A percentile compares a stretch with the other conserved stretches of the same genome.
Evolutionary conservation across 2,888 invertebrate genomes (phyloP).

Genomic region (Sarcophaga subvicina): DNA sequence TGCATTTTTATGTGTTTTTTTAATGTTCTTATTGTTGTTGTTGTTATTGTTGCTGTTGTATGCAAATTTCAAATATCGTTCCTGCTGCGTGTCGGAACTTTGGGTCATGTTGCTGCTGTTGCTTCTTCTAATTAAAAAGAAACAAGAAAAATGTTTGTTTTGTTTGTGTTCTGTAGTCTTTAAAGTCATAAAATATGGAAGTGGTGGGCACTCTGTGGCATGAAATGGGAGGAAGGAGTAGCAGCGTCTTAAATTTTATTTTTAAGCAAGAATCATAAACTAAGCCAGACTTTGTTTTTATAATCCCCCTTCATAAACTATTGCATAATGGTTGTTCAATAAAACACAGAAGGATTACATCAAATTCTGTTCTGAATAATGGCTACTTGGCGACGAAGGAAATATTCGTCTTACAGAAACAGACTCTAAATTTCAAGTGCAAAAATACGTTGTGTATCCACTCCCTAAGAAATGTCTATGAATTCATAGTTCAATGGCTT

Average conservation of each 20-base stretch:
- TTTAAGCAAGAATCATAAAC: too few relatives aligned
- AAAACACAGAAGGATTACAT: too few relatives aligned
- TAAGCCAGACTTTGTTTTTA: too few relatives aligned
- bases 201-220: neutral
- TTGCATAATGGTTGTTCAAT: too few relatives aligned
- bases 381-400: too few relatives aligned
- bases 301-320: too few relatives aligned
- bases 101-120: constrained; percentile 7
- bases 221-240: neutral
- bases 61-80: neutral
- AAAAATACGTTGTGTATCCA: too few relatives aligned
- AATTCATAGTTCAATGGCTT: too few relatives aligned
- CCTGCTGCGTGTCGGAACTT: constrained; percentile 23
- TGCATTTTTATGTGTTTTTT: neutral
- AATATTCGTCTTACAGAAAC: too few relatives aligned
- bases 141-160: neutral
- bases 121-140: constrained; percentile 50
- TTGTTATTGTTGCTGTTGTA: neutral
- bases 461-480: too few relatives aligned
- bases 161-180: neutral
- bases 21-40: neutral
- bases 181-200: neutral
- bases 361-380: too few relatives aligned
- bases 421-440: too few relatives aligned
- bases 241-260: neutral